A percentile compares a stretch with the other conserved stretches of the same genome.
These are phyloP conservation scores for Tuta absoluta DNA, from an alignment of 2,888 invertebrate species.

Conservation along the genomic window DNA sequence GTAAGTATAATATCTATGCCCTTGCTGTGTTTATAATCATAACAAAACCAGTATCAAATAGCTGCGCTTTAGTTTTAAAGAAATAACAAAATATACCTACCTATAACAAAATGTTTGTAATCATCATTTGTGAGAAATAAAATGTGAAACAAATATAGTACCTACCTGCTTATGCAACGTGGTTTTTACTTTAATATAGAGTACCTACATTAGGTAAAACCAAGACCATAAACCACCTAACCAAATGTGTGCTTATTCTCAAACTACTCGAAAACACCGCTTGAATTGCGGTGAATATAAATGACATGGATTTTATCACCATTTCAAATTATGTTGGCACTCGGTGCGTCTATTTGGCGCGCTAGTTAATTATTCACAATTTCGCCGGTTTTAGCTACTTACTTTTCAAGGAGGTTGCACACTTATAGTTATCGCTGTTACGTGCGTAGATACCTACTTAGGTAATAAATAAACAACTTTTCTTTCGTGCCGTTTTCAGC, in stretches of 20 bases:
- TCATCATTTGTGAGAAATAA: too few relatives aligned
- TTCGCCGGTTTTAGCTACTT: slow-evolving; percentile 18
- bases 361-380: slow-evolving; percentile 25
- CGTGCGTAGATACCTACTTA: neutral
- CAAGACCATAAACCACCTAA: neutral
- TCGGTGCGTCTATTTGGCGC: slow-evolving; percentile 18
- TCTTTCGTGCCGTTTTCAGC: too few relatives aligned
- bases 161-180: neutral
- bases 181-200: neutral
- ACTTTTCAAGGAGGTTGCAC: neutral
- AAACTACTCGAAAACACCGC: slow-evolving; percentile 16
- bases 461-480: too few relatives aligned
- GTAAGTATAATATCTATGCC: too few relatives aligned
- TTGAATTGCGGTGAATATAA: slow-evolving; percentile 25
- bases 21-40: too few relatives aligned
- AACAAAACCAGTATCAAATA: too few relatives aligned
- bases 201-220: neutral
- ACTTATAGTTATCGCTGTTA: neutral
- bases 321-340: slow-evolving; percentile 21
- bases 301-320: slow-evolving; percentile 22
- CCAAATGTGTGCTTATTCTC: slow-evolving; percentile 3
- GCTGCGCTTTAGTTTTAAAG: too few relatives aligned
- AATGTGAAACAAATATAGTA: too few relatives aligned
- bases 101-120: too few relatives aligned
- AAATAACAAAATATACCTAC: too few relatives aligned